phyloP scores from a whole-genome alignment of 37 sponge, comb jelly and placozoan genomes.

The Amphimedon queenslandica region DNA sequence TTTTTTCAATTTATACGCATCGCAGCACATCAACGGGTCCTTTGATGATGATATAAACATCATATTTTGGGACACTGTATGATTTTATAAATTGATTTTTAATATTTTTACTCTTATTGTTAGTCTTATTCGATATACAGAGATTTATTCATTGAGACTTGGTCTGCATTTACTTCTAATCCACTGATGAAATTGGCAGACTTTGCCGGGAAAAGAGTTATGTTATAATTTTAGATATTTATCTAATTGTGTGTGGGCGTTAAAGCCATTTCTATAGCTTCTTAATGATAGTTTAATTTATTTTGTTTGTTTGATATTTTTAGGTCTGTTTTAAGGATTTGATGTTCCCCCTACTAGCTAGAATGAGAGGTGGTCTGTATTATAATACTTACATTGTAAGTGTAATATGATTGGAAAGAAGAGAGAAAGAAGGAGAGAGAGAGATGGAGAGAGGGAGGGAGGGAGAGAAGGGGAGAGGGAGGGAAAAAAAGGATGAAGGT shows the following conservation, averaged over 20 bases:
- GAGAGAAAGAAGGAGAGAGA: not conserved
- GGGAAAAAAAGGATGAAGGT: not conserved
- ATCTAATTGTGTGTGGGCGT: too few species aligned
- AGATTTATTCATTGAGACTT: slow-evolving; percentile 70
- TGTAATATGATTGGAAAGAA: not conserved
- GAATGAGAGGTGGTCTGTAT: slow-evolving; percentile 82
- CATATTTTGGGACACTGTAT: slow-evolving; percentile 87
- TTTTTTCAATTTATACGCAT: slow-evolving; percentile 89
- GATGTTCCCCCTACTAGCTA: slow-evolving; percentile 76
- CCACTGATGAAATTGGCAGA: slow-evolving; percentile 62
- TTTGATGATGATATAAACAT: slow-evolving; percentile 74
- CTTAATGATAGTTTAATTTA: not conserved
- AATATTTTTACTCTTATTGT: not conserved
- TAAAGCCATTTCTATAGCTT: not conserved
- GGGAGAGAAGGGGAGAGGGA: not conserved
- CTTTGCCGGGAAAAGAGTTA: slow-evolving; percentile 73
- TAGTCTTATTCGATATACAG: slow-evolving; percentile 9
- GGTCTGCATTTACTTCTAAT: slow-evolving; percentile 68
- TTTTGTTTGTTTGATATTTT: not conserved
- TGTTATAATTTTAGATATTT: too few species aligned
- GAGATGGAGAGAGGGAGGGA: not conserved
- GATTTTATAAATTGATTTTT: not conserved
- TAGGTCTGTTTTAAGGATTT: slow-evolving; percentile 83
- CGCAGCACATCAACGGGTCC: slow-evolving; percentile 86
- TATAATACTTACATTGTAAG: slow-evolving; percentile 79